Conservation (phyloP, 2,797 vertebrate genomes). For the Hafferia zeledoni region DNA sequence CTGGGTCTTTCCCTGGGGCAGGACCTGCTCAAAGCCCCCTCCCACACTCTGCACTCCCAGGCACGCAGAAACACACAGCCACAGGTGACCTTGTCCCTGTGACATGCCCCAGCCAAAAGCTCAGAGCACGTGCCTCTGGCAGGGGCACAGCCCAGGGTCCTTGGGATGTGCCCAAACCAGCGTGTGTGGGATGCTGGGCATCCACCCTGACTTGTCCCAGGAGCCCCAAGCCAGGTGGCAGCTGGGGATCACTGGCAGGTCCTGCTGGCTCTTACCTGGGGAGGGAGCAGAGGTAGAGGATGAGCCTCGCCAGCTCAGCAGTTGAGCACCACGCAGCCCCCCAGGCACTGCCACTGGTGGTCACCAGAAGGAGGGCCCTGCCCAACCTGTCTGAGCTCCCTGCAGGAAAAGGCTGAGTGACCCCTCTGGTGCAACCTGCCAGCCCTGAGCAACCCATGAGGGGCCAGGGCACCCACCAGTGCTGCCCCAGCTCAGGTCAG, state of each 20-base stretch:
- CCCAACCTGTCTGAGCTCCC: slow-evolving; percentile 86
- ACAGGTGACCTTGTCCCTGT: fast-evolving
- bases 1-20: not conserved
- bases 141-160: not conserved
- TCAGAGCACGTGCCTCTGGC: fast-evolving
- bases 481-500: not conserved
- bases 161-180: not conserved
- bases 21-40: not conserved
- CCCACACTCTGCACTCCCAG: fast-evolving
- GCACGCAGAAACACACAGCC: not conserved
- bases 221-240: not conserved
- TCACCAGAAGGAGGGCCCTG: slow-evolving; percentile 86
- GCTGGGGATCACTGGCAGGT: not conserved
- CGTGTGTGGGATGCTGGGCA: not conserved
- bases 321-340: slow-evolving; percentile 74
- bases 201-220: fast-evolving
- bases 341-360: slow-evolving; percentile 80
- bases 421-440: not conserved
- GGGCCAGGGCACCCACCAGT: not conserved
- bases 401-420: slow-evolving; percentile 33
- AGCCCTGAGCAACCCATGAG: not conserved
- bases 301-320: slow-evolving; percentile 77
- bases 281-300: slow-evolving; percentile 85
- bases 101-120: not conserved
- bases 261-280: slow-evolving; percentile 82